Conservation (phyloP, 2,888 invertebrate species). For the Hydroisotoma schaefferi region DNA sequence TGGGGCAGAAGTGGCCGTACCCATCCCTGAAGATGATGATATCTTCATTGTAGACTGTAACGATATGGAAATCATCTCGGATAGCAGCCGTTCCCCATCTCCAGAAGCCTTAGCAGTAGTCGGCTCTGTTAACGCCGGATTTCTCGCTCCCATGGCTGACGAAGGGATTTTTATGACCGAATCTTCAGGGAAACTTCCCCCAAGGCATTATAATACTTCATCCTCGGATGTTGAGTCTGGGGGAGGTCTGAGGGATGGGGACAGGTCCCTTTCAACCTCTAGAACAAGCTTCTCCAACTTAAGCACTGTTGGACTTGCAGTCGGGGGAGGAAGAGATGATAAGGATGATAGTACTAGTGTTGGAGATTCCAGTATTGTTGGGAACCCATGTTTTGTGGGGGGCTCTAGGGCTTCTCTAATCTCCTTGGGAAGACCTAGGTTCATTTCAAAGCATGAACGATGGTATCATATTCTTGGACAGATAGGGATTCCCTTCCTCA, state of each 20-base stretch:
- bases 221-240: background rate
- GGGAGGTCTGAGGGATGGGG: background rate
- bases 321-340: conserved; percentile 25
- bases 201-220: background rate
- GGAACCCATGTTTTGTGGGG: conserved; percentile 14
- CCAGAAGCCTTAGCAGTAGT: no score
- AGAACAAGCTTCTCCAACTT: conserved; percentile 5
- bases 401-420: conserved; percentile 36
- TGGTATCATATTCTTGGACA: conserved; percentile 34
- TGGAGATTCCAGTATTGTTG: conserved; percentile 24
- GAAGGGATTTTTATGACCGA: conserved; percentile 33
- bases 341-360: conserved; percentile 32
- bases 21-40: background rate
- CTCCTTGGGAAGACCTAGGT: conserved; percentile 17
- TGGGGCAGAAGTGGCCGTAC: background rate
- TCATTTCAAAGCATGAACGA: conserved; percentile 18
- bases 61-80: background rate
- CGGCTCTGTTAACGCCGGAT: background rate
- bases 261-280: conserved; percentile 2
- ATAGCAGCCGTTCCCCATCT: no score
- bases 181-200: conserved; percentile 21
- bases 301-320: conserved; percentile 21
- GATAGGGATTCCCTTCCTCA: conserved; percentile 35
- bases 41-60: conserved; percentile 1
- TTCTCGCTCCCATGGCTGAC: background rate